Conservation (phyloP, 2,113 vertebrate species). For the Antechinus flavipes region DNA sequence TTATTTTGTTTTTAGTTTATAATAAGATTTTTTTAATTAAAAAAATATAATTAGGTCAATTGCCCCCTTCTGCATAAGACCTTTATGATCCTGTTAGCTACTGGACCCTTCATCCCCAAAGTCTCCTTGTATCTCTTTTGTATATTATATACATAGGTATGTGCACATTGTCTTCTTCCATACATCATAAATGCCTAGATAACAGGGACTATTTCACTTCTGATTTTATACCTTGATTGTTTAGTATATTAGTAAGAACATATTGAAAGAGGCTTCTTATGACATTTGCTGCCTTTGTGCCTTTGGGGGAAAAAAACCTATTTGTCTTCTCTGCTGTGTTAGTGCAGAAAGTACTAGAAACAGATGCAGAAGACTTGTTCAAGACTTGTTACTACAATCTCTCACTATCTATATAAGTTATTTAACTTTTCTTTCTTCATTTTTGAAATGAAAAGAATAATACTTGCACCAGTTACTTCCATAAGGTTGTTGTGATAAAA, state of each 20-base stretch:
- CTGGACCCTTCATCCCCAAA: not conserved
- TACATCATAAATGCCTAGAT: not conserved
- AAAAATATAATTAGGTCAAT: not conserved
- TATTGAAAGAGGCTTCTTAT: not conserved
- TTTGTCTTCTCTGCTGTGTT: not conserved
- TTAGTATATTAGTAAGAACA: not conserved
- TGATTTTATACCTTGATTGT: not conserved
- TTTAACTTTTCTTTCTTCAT: not conserved
- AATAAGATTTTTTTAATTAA: not conserved
- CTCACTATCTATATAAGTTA: not conserved
- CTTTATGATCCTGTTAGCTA: not conserved
- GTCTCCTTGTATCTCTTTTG: not conserved
- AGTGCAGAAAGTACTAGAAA: not conserved
- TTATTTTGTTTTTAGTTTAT: not conserved
- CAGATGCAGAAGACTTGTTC: not conserved
- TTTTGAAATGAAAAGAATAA: slow-evolving; percentile 1
- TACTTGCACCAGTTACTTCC: not conserved
- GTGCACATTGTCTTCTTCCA: not conserved
- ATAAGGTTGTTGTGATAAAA: not conserved
- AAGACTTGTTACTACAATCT: not conserved
- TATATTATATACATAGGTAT: not conserved
- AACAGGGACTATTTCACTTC: not conserved
- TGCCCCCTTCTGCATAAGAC: not conserved
- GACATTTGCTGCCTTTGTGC: not conserved
- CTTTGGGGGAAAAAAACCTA: not conserved